A percentile compares a stretch with the other conserved stretches of the same genome.
Conservation (phyloP, 2,113 vertebrate species). For the Sporophila hypoxantha region DNA sequence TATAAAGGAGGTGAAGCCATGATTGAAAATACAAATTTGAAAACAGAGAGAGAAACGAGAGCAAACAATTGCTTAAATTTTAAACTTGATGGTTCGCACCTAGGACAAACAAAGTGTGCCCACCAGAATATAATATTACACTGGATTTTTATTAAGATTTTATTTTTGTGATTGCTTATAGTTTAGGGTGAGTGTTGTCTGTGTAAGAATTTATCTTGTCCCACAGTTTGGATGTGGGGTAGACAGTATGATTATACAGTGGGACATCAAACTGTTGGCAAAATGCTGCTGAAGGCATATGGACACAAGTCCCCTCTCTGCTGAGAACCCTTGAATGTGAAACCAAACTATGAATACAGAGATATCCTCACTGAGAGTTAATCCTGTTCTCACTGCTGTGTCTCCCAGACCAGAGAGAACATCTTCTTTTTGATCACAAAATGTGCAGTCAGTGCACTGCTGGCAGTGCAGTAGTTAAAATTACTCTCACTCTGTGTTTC, state of each 20-base stretch:
- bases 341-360: background rate
- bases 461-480: background rate
- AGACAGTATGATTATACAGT: background rate
- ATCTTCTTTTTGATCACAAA: background rate
- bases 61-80: background rate
- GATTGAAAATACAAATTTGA: background rate
- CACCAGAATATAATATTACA: background rate
- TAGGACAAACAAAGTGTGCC: background rate
- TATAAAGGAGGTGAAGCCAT: background rate
- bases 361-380: background rate
- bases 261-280: background rate
- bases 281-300: background rate
- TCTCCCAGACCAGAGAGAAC: background rate
- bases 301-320: background rate
- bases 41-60: background rate
- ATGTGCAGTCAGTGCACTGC: background rate
- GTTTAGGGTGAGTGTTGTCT: background rate
- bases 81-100: background rate
- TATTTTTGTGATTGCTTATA: background rate
- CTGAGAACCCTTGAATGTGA: background rate
- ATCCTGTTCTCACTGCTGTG: background rate
- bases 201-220: background rate
- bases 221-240: background rate
- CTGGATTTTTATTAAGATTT: background rate
- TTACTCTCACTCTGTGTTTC: background rate